Base-by-base conservation (phyloP, 1,140 invertebrate genomes). In the Mya arenaria region DNA sequence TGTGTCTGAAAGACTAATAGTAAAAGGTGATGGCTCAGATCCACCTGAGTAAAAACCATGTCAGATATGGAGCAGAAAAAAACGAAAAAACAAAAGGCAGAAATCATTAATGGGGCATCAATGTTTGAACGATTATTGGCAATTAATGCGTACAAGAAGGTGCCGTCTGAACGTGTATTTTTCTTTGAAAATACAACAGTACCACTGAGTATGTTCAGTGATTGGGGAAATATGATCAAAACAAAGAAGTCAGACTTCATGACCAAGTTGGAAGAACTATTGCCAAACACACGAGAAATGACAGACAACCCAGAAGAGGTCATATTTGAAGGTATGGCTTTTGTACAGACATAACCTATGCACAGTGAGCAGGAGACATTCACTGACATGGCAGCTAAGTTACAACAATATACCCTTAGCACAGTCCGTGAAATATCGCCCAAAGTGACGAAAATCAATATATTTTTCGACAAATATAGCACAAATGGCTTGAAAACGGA, bases 161-260 rank as follows among this genome's bases (percentile, higher is more conserved):
- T 75, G 15, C 37, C 73, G 15, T 32, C 10, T 0, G 73, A 75
- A 63, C 28, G 30, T 6, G 23, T 63, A 41, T 32, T 75, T 44
- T 75, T 52, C 13, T 75, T 75, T 48, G 56, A 63, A 65, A 75
- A 75, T 32, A 44, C 25, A 23, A 3, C 36, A 17, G 73, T 75
- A 0, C 73, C 36, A 32, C 19, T 65, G 39, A 75, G 73, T 32
- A 39, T 75, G 58, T 75, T 63, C 52, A 19, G 23, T 15, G 58
- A 63, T 10, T 5, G 48, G 19, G 73, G 37, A 1, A 30, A 30
- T 15, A 75, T 75, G 41, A 10, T 34, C 23, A 63, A 30, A 48
- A 2, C 0, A 19, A 48, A 44, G 23, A 62, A 75, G 30, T 75
- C 73, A 6, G 73, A 75, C 25, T 65, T 63, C 17, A 6, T 63